Base-by-base conservation (phyloP, 2,113 vertebrate genomes). In the Theristicus caerulescens region DNA sequence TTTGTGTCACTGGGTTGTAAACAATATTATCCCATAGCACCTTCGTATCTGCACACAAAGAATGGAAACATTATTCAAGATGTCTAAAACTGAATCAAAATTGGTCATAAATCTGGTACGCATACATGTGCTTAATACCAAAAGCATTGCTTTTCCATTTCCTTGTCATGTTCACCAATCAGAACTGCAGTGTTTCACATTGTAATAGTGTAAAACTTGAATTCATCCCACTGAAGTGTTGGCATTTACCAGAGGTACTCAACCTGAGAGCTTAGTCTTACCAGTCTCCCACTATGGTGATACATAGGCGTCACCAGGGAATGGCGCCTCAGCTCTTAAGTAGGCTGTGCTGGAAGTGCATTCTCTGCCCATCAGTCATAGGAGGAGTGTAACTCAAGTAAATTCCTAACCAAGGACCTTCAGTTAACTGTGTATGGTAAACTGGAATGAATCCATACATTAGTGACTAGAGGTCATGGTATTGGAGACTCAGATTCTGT, bases 1-100 rank as follows among this genome's bases (percentile, higher is more conserved):
- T 95, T 96, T 98, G 97, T 61, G 98, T 98, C 12, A 42, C 77
- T 27, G 98, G 96, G 92, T 99, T 98, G 90, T 99, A 99, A 82
- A 88, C 97, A 51, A 99, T 97, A 55, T 97, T 98, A 79, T 96
- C 97, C 99, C 99, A 99, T 38, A 99, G 97, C 13, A 97, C 97
- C 44, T 98, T 92, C 2, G 98, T 96, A 88, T 98, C 99, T 99
- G 89, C 85, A 49, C 25, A 94, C 32, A 95, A 88, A 85, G 40
- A 93, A 34, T 10, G 16, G 61, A 95, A 95, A 59, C 8, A 26
- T 95, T 76, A 89, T 36, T 94, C 38, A 86, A 90, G 49, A 62
- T 47, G 10, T 59, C 54, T 46, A 64, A 74, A 84, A 69, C 65
- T 22, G 0, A 88, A 89, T 62, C 51, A 83, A 46, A 86, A 47